phyloP scores from a whole-genome alignment of 1,140 invertebrate genomes.

The Drosophila pachea region DNA sequence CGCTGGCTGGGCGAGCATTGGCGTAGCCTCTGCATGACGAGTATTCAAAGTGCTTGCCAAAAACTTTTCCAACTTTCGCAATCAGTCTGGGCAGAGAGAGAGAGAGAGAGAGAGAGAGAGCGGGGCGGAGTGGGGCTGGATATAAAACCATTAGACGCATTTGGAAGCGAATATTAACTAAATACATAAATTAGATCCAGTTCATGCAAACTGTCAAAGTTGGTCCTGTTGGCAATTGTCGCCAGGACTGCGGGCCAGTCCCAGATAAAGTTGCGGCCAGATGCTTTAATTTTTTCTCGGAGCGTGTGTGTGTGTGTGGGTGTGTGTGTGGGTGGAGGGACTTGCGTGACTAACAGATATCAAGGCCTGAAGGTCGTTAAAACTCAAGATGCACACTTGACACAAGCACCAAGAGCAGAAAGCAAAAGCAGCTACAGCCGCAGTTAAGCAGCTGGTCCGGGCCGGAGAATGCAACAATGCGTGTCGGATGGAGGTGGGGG shows the following conservation, averaged over 20 bases:
- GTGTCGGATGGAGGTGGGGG: slow-evolving; percentile 14
- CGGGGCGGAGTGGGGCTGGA: slow-evolving; percentile 5
- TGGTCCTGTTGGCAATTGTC: slow-evolving; percentile 43
- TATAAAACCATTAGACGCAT: slow-evolving; percentile 64
- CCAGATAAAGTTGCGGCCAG: slow-evolving; percentile 56
- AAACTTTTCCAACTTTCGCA: slow-evolving; percentile 21
- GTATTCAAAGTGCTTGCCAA: not conserved
- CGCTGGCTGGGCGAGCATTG: too few species aligned
- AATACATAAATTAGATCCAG: slow-evolving; percentile 69
- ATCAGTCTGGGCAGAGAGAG: slow-evolving; percentile 29
- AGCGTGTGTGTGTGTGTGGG: too few species aligned
- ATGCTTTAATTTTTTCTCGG: slow-evolving; percentile 54
- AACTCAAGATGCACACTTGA: slow-evolving; percentile 63
- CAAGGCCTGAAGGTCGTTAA: slow-evolving; percentile 66
- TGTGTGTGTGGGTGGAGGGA: too few species aligned
- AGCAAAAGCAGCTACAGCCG: slow-evolving; percentile 42
- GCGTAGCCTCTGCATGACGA: too few species aligned
- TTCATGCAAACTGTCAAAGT: slow-evolving; percentile 52
- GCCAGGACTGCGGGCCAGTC: not conserved
- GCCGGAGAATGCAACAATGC: slow-evolving; percentile 60
- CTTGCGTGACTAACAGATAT: slow-evolving; percentile 67
- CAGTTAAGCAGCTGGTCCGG: slow-evolving; percentile 37
- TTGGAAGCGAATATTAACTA: slow-evolving; percentile 57
- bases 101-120: too few species aligned
- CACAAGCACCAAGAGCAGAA: slow-evolving; percentile 40